Evolutionary conservation across 2,113 vertebrate species (phyloP).

Genomic region (Barbus barbus): DNA sequence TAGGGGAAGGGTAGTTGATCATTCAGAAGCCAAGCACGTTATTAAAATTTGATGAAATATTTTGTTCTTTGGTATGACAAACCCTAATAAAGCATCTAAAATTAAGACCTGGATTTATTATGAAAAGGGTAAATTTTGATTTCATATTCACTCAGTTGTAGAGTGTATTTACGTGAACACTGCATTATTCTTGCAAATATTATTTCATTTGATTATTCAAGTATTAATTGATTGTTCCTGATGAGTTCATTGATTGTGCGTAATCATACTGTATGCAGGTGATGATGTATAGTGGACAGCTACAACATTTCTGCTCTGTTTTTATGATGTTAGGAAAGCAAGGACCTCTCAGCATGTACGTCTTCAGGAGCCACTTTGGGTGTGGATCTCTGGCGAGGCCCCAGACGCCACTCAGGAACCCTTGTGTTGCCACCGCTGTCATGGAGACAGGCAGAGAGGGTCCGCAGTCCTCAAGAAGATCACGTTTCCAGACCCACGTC

Average conservation of each 20-base stretch:
- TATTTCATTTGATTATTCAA: background rate
- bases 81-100: background rate
- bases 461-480: constrained; percentile 83
- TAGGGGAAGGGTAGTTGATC: background rate
- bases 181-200: background rate
- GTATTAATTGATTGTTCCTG: background rate
- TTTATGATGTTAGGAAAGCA: constrained; percentile 73
- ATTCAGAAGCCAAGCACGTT: background rate
- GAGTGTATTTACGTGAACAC: background rate
- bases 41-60: background rate
- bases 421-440: constrained; percentile 88
- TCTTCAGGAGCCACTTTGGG: constrained; percentile 80
- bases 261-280: background rate
- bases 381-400: constrained; percentile 86
- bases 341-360: constrained; percentile 77
- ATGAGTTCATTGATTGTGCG: background rate
- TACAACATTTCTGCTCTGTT: background rate
- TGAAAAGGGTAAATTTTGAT: background rate
- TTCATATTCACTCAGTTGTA: background rate
- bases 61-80: background rate
- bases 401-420: constrained; percentile 87
- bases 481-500: constrained; percentile 82
- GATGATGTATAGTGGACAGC: background rate
- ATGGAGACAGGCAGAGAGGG: constrained; percentile 83
- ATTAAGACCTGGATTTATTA: background rate